phyloP scores from a whole-genome alignment of 2,113 vertebrate species.

The Peromyscus maniculatus region DNA sequence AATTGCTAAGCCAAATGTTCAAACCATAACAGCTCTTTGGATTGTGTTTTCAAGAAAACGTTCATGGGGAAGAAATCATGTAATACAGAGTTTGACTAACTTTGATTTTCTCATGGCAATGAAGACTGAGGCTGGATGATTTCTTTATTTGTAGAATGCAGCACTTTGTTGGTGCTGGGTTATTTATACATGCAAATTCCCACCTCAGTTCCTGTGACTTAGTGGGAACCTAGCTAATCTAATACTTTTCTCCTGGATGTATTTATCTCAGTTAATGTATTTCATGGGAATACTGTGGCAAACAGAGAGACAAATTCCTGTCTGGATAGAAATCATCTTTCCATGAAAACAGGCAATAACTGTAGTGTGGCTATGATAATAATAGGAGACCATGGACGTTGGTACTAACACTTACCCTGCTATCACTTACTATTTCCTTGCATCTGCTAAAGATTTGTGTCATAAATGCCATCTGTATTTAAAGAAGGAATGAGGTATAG shows the following conservation, averaged over 20 bases:
- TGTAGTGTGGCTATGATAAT: neutral
- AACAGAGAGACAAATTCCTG: neutral
- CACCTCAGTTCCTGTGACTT: neutral
- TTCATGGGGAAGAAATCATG: neutral
- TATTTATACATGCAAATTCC: neutral
- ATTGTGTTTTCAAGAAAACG: neutral
- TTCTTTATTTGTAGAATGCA: neutral
- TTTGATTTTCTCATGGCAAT: neutral
- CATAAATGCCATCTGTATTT: neutral
- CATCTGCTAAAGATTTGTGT: neutral
- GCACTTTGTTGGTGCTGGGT: neutral
- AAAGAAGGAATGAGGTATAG: neutral
- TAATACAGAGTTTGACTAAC: neutral
- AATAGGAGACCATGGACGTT: neutral
- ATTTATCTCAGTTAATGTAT: neutral
- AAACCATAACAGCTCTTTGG: neutral
- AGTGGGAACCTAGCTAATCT: neutral
- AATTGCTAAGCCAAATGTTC: neutral
- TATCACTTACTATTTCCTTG: neutral
- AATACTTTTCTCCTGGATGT: neutral
- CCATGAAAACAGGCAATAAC: neutral
- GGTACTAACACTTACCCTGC: neutral
- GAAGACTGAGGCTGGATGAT: neutral
- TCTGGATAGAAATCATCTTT: neutral
- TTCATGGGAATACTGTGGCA: neutral